These are phyloP conservation scores for Leptocoma aspasia DNA, from an alignment of 2,113 vertebrate species.

Conservation along the genomic window DNA sequence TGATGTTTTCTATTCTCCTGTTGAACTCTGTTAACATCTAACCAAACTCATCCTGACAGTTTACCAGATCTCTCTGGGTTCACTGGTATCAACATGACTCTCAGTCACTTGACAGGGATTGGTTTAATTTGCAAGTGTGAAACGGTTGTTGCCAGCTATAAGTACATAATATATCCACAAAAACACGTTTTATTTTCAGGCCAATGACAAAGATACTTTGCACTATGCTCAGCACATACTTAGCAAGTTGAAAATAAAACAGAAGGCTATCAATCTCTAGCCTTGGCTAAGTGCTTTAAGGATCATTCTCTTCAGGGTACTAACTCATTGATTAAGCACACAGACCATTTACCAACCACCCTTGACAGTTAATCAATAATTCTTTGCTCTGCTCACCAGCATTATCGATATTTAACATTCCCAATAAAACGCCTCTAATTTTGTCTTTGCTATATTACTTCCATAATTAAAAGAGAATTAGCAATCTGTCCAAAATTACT, in stretches of 20 bases:
- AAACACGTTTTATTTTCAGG: not conserved
- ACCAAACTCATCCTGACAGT: conserved; percentile 33
- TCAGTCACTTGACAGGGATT: not conserved
- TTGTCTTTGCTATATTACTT: not conserved
- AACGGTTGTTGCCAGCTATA: not conserved
- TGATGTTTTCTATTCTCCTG: not conserved
- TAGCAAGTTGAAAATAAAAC: not conserved
- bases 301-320: not conserved
- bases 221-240: not conserved
- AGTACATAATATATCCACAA: not conserved
- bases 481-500: not conserved
- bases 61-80: conserved; percentile 19
- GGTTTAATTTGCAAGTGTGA: conserved; percentile 46
- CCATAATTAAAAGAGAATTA: conserved; percentile 1
- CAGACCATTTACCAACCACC: not conserved
- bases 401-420: not conserved
- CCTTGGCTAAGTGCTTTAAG: not conserved
- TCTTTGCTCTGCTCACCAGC: not conserved
- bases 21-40: conserved; percentile 19
- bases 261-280: not conserved
- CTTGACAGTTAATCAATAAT: conserved; percentile 30
- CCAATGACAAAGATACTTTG: not conserved
- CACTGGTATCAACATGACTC: not conserved
- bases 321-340: conserved; percentile 1
- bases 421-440: not conserved